Evolutionary conservation across 2,888 invertebrate genomes (phyloP).

Genomic region (Lycia hirtaria): DNA sequence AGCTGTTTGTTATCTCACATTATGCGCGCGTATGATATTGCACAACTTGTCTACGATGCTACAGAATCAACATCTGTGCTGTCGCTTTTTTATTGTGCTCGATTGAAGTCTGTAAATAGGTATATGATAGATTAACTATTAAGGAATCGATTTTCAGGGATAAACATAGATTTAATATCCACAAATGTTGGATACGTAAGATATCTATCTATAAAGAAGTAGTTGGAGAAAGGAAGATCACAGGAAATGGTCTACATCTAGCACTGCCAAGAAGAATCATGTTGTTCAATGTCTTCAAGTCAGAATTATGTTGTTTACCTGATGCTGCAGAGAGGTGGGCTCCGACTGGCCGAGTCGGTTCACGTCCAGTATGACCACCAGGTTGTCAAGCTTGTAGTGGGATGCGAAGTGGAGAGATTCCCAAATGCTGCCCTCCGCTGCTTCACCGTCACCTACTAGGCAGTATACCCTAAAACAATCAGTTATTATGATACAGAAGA

Average conservation of each 20-base stretch:
- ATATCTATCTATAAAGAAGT: too few relatives aligned
- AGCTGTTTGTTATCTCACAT: not conserved
- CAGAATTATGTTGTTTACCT: slow-evolving; percentile 86
- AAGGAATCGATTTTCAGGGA: not conserved
- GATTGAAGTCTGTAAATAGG: not conserved
- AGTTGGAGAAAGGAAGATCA: too few relatives aligned
- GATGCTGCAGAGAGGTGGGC: slow-evolving; percentile 96
- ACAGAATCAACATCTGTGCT: slow-evolving; percentile 23
- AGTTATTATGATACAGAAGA: too few relatives aligned
- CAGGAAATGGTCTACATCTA: too few relatives aligned
- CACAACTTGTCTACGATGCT: slow-evolving; percentile 51
- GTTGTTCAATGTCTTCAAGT: too few relatives aligned
- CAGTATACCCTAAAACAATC: slow-evolving; percentile 95
- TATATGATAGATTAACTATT: not conserved
- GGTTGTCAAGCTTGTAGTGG: slow-evolving; percentile 97
- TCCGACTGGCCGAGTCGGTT: slow-evolving; percentile 99
- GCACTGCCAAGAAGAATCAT: too few relatives aligned
- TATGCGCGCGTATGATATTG: slow-evolving; percentile 19
- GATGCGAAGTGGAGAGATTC: slow-evolving; percentile 98
- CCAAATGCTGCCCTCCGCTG: slow-evolving; percentile 99
- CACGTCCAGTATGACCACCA: slow-evolving; percentile 98
- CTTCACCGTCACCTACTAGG: slow-evolving; percentile 98
- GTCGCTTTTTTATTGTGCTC: slow-evolving; percentile 43
- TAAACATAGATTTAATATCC: not conserved
- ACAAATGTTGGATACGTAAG: too few relatives aligned